Conservation (phyloP, 2,113 vertebrate species). For the Trogon melanurus region DNA sequence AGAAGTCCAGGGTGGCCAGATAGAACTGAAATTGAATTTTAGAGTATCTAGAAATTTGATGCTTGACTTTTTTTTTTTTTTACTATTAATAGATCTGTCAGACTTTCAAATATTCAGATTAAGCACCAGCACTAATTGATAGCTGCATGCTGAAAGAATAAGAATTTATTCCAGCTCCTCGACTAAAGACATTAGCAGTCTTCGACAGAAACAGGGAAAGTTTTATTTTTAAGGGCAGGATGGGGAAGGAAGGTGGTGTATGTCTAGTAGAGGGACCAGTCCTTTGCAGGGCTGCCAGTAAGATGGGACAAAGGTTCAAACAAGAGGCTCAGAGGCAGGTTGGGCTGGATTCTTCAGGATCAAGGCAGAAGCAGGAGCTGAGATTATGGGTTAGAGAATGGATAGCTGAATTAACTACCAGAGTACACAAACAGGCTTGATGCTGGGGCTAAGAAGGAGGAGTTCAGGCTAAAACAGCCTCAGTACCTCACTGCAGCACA, state of each 20-base stretch:
- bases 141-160: background rate
- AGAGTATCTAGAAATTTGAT: background rate
- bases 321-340: background rate
- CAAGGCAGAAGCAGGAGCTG: background rate
- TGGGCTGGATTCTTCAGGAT: background rate
- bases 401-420: background rate
- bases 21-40: conserved; percentile 15
- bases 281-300: background rate
- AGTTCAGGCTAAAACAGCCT: background rate
- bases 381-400: background rate
- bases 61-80: background rate
- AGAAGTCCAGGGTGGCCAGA: background rate
- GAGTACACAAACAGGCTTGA: background rate
- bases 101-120: background rate
- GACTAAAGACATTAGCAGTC: background rate
- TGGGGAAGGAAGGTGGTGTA: background rate
- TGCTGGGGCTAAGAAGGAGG: background rate
- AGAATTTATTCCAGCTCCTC: background rate
- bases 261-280: fast-evolving
- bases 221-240: background rate
- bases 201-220: background rate
- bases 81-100: background rate
- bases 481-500: fast-evolving
- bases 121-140: background rate
- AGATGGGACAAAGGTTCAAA: background rate